phyloP scores from a whole-genome alignment of 2,113 vertebrate species.

The Sinocyclocheilus rhinocerous region DNA sequence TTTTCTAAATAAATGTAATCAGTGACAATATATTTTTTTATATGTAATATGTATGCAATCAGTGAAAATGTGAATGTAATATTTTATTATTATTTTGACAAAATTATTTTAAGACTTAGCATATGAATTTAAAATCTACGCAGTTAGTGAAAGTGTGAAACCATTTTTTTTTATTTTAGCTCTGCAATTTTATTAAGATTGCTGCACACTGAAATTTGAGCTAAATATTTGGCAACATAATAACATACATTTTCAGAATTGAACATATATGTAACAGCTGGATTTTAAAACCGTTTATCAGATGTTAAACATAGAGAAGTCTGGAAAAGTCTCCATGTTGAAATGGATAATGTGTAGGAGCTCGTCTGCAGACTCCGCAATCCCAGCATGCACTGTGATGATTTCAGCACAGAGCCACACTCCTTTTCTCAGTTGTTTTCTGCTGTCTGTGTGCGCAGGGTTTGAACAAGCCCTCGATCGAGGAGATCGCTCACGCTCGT shows the following conservation, averaged over 20 bases:
- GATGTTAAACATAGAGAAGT: too few relatives aligned
- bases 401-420: too few relatives aligned
- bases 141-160: background rate
- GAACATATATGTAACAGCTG: too few relatives aligned
- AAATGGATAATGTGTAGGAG: background rate
- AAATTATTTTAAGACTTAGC: background rate
- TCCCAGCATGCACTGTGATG: background rate
- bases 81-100: too few relatives aligned
- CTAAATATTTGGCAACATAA: background rate
- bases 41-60: too few relatives aligned
- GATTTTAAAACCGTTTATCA: too few relatives aligned
- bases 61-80: too few relatives aligned
- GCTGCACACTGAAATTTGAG: background rate
- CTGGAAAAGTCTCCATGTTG: background rate
- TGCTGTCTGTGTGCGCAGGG: slow-evolving; percentile 74
- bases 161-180: too few relatives aligned
- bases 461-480: slow-evolving; percentile 90
- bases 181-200: background rate
- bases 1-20: too few relatives aligned
- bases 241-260: background rate
- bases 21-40: too few relatives aligned
- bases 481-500: slow-evolving; percentile 90
- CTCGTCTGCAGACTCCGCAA: background rate
- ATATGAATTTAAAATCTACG: background rate
- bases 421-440: background rate